Evolutionary conservation across 2,888 invertebrate genomes (phyloP).

Genomic region (Pseudeuparius sepicola): DNA sequence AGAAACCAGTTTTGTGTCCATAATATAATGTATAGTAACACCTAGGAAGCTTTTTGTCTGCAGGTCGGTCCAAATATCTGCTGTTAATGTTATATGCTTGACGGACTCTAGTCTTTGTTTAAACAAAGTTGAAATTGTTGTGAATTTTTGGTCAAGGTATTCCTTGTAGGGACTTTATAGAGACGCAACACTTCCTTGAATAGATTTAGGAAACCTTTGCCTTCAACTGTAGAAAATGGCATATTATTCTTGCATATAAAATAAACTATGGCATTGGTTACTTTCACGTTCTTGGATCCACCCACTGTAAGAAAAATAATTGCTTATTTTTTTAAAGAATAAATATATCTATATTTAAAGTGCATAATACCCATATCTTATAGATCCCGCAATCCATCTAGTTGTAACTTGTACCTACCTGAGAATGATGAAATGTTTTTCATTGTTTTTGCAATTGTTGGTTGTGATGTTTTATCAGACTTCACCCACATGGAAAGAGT

Average conservation of each 20-base stretch:
- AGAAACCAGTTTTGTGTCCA: constrained; percentile 8
- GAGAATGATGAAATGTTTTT: not conserved
- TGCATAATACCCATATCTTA: too few relatives aligned
- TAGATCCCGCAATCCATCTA: too few relatives aligned
- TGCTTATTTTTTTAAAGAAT: not conserved
- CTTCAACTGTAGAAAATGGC: constrained; percentile 18
- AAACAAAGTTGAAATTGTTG: constrained; percentile 10
- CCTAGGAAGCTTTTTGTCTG: constrained; percentile 22
- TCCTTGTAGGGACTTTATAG: constrained; percentile 19
- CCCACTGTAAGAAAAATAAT: constrained; percentile 12
- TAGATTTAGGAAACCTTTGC: constrained; percentile 20
- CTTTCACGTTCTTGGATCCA: constrained; percentile 13
- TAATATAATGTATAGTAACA: constrained; percentile 18
- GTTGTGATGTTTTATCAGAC: too few relatives aligned
- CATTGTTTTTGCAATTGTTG: constrained; percentile 1
- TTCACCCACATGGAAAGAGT: too few relatives aligned
- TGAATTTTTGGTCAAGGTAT: constrained; percentile 19
- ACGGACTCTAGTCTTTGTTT: constrained; percentile 16
- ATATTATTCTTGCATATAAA: constrained; percentile 20
- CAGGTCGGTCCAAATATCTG: constrained; percentile 23
- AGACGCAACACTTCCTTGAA: constrained; percentile 16
- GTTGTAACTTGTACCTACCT: not conserved
- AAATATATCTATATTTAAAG: not conserved
- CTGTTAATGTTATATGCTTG: constrained; percentile 17
- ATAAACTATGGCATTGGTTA: constrained; percentile 19